These are phyloP conservation scores for Myiotriccus ornatus DNA, from an alignment of 2,797 vertebrate genomes.

Conservation along the genomic window DNA sequence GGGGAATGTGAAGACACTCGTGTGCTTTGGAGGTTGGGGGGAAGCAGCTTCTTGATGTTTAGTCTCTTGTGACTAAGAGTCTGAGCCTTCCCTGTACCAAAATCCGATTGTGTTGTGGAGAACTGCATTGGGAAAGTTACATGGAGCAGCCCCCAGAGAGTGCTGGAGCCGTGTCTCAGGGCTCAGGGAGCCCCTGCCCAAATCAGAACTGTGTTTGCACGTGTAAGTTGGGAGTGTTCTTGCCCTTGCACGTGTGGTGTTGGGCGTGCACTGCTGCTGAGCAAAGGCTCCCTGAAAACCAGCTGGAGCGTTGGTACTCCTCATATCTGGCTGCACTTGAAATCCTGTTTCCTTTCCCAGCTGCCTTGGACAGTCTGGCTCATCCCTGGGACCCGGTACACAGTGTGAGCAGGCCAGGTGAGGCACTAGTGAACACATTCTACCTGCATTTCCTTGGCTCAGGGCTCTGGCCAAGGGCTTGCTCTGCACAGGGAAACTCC, in stretches of 20 bases:
- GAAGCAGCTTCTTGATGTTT: neutral
- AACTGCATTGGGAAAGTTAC: neutral
- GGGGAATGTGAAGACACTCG: neutral
- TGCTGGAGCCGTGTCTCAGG: neutral
- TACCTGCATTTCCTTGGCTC: neutral
- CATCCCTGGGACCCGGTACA: accelerated
- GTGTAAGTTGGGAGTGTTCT: accelerated
- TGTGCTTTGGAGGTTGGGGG: neutral
- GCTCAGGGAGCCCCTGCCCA: neutral
- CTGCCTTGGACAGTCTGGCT: neutral
- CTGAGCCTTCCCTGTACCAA: neutral
- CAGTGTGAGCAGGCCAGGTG: neutral
- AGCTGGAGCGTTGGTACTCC: accelerated
- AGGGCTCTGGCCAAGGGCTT: neutral
- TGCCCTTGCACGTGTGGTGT: accelerated
- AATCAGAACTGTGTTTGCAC: neutral
- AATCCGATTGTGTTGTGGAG: neutral
- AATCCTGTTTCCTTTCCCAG: neutral
- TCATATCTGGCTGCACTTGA: neutral
- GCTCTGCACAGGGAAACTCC: neutral
- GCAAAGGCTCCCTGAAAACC: neutral
- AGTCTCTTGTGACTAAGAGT: neutral
- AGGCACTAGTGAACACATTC: accelerated
- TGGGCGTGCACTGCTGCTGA: neutral
- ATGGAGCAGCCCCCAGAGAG: accelerated